Evolutionary conservation across 2,797 vertebrate species (phyloP), one percentile per base, ranked within the genome.

Genomic region (Hyperoplus lanceolatus): DNA sequence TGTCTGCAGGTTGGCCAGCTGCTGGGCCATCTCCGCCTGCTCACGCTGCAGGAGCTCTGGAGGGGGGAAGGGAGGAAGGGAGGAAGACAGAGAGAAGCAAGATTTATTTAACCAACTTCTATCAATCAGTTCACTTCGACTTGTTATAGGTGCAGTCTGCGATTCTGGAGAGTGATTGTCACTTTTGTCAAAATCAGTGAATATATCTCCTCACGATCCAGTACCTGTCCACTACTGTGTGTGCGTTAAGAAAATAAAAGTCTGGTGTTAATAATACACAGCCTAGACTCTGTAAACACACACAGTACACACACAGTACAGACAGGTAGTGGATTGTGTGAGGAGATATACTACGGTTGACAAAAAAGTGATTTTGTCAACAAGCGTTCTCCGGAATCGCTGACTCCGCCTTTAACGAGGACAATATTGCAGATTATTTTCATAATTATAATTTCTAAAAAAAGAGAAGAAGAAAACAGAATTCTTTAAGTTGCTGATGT

Each of bases 1-100:
- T 0, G 96, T 99, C 92, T 99, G 97, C 93, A 99, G 97, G 80
- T 97, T 97, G 76, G 97, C 96, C 94, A 99, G 91, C 92, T 99
- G 97, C 66, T 97, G 97, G 39, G 98, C 97, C 14, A 98, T 98
- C 80, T 99, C 98, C 54, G 97, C 96, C 90, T 99, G 97, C 85
- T 99, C 97, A 82, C 96, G 97, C 93, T 99, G 98, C 84, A 99
- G 95, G 59, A 99, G 95, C 86, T 99, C 97, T 96, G 92, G 8
- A 15, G 8, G 55, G 9, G 11, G 50, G 49, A 12, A 50, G 3
- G 38, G 2, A 42, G 5, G 11, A 13, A 43, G 18, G 42, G 5
- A 36, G 39, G 39, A 18, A 45, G 5, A 39, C 39, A 3, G 8
- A 39, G 13, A 49, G 62, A 54, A 12, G 39, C 15, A 42, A 51